Base-by-base conservation (phyloP, 2,888 invertebrate genomes). In the Xylota segnis region DNA sequence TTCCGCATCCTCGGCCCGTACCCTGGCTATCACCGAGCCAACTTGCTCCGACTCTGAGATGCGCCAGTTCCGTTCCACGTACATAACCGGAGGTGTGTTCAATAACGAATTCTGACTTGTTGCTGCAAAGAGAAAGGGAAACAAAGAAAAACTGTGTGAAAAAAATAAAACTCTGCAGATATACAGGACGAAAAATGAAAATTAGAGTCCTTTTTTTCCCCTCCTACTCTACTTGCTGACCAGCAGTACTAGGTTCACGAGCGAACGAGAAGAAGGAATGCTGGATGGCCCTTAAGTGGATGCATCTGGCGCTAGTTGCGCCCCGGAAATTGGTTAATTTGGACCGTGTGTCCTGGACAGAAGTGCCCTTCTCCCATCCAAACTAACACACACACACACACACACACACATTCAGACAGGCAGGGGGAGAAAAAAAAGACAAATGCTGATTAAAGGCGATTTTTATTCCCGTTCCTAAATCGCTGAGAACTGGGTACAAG, bases 41-140 rank as follows among this genome's bases (percentile, higher is more conserved):
- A 96, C 93, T 0, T 94, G 93, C 89, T 96, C 96, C 2, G 94
- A 93, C 88, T 96, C 95, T 83, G 94, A 93, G 77, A 97, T 95
- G 68, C 94, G 93, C 97, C 97, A 97, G 90, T 96, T 95, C 47
- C 96, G 93, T 18, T 95, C 94, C 34, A 96, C 93, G 89, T 94
- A 94, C 89, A 96, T 94, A 59, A 95, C 94, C 0, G 96, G 95
- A 0, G 96, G 96, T 50, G 92, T 91, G 87, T 92, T 92, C 43
- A 88, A 65, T 70, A 88, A 77, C 58, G 83, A 68, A 72, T 87
- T 76, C 81, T 88, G 88, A 79, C 87, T 84, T 83, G 87, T 83
- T 79, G 76, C 91, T 91, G 87, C 0, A 88, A 89, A 59, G 70
- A 78, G 27, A 70, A 29, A 70, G 50, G 18, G 14, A 9, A 43